phyloP scores from a whole-genome alignment of 2,888 invertebrate genomes.

The Melieria omissa region DNA sequence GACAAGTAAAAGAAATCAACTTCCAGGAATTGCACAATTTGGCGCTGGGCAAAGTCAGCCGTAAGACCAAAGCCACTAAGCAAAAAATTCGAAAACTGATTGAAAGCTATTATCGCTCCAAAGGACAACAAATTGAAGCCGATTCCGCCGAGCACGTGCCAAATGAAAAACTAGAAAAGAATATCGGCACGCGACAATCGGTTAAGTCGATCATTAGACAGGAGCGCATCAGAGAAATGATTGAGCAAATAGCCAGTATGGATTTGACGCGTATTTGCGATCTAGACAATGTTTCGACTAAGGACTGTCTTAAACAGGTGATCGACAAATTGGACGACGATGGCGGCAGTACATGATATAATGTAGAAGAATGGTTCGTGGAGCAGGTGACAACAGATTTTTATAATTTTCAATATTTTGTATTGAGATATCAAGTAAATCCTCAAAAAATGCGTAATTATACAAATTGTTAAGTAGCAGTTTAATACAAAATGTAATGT shows the following conservation, averaged over 20 bases:
- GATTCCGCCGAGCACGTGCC: slow-evolving; percentile 49
- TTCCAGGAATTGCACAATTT: slow-evolving; percentile 61
- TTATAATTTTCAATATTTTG: slow-evolving; percentile 29
- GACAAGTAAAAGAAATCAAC: slow-evolving; percentile 59
- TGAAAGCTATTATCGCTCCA: slow-evolving; percentile 61
- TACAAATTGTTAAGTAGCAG: slow-evolving; percentile 22
- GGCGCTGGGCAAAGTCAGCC: slow-evolving; percentile 57
- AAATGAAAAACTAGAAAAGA: slow-evolving; percentile 44
- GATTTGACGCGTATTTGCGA: slow-evolving; percentile 68
- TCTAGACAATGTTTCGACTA: slow-evolving; percentile 67
- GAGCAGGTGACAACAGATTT: slow-evolving; percentile 3
- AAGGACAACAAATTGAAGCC: slow-evolving; percentile 60
- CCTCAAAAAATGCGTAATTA: background rate
- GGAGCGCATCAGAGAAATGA: slow-evolving; percentile 67
- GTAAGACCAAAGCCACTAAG: slow-evolving; percentile 59
- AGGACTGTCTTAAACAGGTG: slow-evolving; percentile 68
- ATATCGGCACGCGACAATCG: slow-evolving; percentile 45
- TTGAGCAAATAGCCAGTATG: slow-evolving; percentile 67
- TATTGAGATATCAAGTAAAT: slow-evolving; percentile 25
- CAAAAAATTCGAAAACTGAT: slow-evolving; percentile 61
- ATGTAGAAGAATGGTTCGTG: slow-evolving; percentile 15
- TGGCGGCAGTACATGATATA: slow-evolving; percentile 33
- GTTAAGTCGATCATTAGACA: slow-evolving; percentile 63
- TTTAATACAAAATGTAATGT: slow-evolving; percentile 45
- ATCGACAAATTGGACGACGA: slow-evolving; percentile 67